Evolutionary conservation across 2,797 vertebrate genomes (phyloP).

Genomic region (Spinibarbus caldwelli): DNA sequence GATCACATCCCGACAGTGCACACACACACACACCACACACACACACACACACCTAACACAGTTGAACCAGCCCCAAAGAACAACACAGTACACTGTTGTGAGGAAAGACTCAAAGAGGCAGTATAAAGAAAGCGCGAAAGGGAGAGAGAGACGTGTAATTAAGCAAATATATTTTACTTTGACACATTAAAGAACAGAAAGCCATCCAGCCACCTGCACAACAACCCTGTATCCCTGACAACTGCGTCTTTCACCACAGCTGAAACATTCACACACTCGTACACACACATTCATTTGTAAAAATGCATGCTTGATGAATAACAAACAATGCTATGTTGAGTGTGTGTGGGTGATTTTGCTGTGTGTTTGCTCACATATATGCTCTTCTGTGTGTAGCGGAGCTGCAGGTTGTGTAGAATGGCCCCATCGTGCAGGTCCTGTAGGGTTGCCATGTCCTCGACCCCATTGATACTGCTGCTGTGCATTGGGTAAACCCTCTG

Average conservation of each 20-base stretch:
- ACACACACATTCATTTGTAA: neutral
- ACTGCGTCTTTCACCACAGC: neutral
- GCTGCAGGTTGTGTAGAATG: conserved; percentile 93
- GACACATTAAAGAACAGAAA: conserved; percentile 40
- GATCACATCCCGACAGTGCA: conserved; percentile 21
- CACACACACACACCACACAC: conserved; percentile 13
- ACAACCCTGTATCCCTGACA: conserved; percentile 29
- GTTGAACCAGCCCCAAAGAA: conserved; percentile 21
- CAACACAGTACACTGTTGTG: conserved; percentile 45
- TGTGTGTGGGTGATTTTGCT: conserved; percentile 30
- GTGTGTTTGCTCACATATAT: conserved; percentile 44
- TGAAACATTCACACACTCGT: conserved; percentile 30
- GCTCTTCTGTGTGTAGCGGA: conserved; percentile 86
- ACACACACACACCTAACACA: conserved; percentile 25
- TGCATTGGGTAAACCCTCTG: conserved; percentile 94
- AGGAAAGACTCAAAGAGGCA: conserved; percentile 27
- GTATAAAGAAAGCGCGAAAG: conserved; percentile 11
- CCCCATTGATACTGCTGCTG: conserved; percentile 77
- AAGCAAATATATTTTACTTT: conserved; percentile 47
- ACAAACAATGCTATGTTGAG: neutral
- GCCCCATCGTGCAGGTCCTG: conserved; percentile 93
- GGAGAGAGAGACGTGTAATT: conserved; percentile 36
- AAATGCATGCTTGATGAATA: neutral
- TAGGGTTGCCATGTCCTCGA: conserved; percentile 94
- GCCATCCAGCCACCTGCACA: conserved; percentile 46